Evolutionary conservation across 1,140 invertebrate genomes (phyloP).

Genomic region (Gryllus bimaculatus): DNA sequence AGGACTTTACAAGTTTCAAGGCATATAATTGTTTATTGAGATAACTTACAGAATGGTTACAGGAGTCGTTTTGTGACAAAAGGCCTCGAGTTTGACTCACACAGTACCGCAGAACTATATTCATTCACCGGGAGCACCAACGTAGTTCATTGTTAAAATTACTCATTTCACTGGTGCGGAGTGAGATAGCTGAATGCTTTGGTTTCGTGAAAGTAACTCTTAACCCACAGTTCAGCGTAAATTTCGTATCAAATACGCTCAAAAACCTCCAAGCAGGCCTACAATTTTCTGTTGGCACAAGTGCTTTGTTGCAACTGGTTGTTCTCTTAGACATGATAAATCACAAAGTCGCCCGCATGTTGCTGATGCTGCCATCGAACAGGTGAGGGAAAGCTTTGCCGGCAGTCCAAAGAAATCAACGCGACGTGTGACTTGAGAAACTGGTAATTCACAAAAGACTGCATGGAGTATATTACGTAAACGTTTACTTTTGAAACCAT

Average conservation of each 20-base stretch:
- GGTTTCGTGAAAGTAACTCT: not conserved
- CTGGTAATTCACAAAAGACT: not conserved
- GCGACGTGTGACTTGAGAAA: not conserved
- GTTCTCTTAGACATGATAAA: constrained; percentile 12
- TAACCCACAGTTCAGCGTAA: not conserved
- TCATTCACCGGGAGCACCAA: too few species aligned
- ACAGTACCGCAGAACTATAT: too few species aligned
- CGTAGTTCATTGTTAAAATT: too few species aligned
- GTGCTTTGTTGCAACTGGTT: constrained; percentile 14
- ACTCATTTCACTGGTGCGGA: too few species aligned
- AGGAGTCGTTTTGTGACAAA: too few species aligned
- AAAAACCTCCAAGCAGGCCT: constrained; percentile 8
- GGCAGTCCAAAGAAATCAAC: constrained; percentile 9
- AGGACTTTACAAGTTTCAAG: too few species aligned
- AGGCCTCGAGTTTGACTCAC: too few species aligned
- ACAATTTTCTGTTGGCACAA: constrained; percentile 15
- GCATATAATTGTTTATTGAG: too few species aligned
- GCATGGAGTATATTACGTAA: not conserved
- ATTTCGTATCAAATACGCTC: not conserved
- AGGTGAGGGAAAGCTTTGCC: constrained; percentile 13
- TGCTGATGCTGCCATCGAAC: constrained; percentile 13
- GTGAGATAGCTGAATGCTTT: too few species aligned
- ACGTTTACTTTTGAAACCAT: not conserved
- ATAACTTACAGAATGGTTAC: too few species aligned
- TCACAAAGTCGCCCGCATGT: not conserved